phyloP scores from a whole-genome alignment of 2,888 invertebrate genomes.

The Hyppa rectilinea region DNA sequence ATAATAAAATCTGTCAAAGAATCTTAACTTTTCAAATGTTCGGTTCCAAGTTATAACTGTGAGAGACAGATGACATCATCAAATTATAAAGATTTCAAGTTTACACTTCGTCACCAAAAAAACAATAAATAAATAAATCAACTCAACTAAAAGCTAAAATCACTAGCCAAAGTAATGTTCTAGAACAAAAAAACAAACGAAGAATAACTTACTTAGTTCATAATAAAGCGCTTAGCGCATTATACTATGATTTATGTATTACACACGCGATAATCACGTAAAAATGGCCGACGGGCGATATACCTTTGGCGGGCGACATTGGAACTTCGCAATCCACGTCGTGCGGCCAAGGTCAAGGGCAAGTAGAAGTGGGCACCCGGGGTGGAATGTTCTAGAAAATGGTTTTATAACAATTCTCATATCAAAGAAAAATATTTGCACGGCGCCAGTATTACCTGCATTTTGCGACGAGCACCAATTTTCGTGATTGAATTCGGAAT shows the following conservation, averaged over 20 bases:
- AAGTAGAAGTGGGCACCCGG: slow-evolving; percentile 58
- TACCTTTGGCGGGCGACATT: slow-evolving; percentile 54
- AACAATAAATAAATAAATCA: slow-evolving; percentile 3
- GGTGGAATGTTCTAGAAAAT: slow-evolving; percentile 61
- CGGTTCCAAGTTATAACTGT: slow-evolving; percentile 15
- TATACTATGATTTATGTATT: slow-evolving; percentile 49
- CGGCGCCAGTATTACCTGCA: slow-evolving; percentile 21
- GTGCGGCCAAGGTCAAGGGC: slow-evolving; percentile 61
- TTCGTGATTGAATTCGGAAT: slow-evolving; percentile 42
- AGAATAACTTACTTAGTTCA: slow-evolving; percentile 33
- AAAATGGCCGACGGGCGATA: slow-evolving; percentile 42
- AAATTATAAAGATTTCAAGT: slow-evolving; percentile 7
- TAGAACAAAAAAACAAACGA: slow-evolving; percentile 23
- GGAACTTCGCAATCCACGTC: slow-evolving; percentile 64
- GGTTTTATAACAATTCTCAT: slow-evolving; percentile 48
- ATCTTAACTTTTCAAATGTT: slow-evolving; percentile 11
- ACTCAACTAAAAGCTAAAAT: neutral
- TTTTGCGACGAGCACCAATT: slow-evolving; percentile 15
- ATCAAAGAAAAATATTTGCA: slow-evolving; percentile 47
- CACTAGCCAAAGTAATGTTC: neutral
- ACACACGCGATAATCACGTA: slow-evolving; percentile 61
- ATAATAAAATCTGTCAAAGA: slow-evolving; percentile 11
- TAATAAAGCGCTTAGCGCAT: slow-evolving; percentile 46
- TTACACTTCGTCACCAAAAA: neutral
- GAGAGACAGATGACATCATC: slow-evolving; percentile 14